Conservation (phyloP, 2,888 invertebrate species). For the Melanostoma scalare region DNA sequence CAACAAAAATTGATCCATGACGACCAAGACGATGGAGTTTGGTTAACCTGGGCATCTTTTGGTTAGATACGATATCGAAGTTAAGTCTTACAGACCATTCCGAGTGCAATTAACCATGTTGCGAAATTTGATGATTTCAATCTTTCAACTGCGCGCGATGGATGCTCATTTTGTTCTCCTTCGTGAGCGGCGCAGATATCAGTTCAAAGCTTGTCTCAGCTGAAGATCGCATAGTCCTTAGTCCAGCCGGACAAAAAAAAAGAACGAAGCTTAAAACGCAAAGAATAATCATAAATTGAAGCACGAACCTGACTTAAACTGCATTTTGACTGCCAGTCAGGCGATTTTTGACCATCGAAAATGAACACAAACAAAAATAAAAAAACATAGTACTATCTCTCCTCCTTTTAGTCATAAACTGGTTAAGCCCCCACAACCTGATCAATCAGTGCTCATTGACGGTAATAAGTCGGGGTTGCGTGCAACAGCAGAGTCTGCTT, state of each 20-base stretch:
- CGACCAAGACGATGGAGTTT: slow-evolving; percentile 37
- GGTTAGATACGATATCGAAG: slow-evolving; percentile 55
- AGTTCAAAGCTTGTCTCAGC: slow-evolving; percentile 59
- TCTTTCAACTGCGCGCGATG: slow-evolving; percentile 23
- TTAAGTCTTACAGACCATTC: slow-evolving; percentile 32
- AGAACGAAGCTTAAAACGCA: slow-evolving; percentile 24
- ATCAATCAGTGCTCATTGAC: slow-evolving; percentile 63
- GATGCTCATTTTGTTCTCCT: slow-evolving; percentile 25
- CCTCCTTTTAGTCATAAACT: slow-evolving; percentile 21
- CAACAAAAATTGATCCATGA: slow-evolving; percentile 65
- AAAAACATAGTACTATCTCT: background rate
- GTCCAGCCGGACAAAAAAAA: slow-evolving; percentile 18
- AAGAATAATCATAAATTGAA: slow-evolving; percentile 71
- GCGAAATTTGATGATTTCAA: slow-evolving; percentile 59
- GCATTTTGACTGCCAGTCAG: slow-evolving; percentile 58
- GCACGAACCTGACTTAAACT: slow-evolving; percentile 64
- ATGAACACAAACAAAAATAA: slow-evolving; percentile 11
- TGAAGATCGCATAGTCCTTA: slow-evolving; percentile 35
- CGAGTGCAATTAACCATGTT: slow-evolving; percentile 66
- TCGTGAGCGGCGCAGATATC: slow-evolving; percentile 32
- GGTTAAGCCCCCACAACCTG: slow-evolving; percentile 47
- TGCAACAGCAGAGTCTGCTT: slow-evolving; percentile 29
- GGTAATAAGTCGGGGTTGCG: slow-evolving; percentile 54
- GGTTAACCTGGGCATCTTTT: slow-evolving; percentile 14
- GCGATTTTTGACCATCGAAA: slow-evolving; percentile 34